Base-by-base conservation (phyloP, 1,140 invertebrate species). In the Orius insidiosus region DNA sequence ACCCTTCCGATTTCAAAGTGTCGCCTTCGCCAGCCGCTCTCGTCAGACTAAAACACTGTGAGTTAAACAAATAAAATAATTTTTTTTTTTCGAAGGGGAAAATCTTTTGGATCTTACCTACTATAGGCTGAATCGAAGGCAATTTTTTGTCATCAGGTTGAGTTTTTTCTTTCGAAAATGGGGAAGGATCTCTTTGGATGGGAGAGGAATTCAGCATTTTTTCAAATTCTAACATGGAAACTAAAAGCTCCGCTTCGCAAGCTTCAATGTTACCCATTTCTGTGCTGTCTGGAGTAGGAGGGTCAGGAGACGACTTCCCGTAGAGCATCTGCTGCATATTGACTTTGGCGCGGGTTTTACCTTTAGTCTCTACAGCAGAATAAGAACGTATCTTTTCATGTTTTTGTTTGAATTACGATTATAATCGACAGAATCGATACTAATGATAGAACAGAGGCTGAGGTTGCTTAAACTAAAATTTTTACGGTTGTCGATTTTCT, bases 121-220 rank as follows among this genome's bases (percentile, higher is more conserved):
- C 73, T 75, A 53, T 78, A 78, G 2, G 76, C 76, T 0, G 76
- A 79, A 57, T 79, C 76, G 0, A 62, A 68, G 52, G 53, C 7
- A 34, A 15, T 6, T 18, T 58, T 56, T 16, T 54, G 44, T 11
- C 24, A 24, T 24, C 24, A 24, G 24, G 7, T 24, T 24, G 24
- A 4, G 24, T 24, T 7, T 24, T 24, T 24, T 24, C 24, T 24
- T 24, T 24, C 7, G 24, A 24, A 24, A 24, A 24, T 35, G 19
- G 44, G 18, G 33, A 45, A 45, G 31, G 47, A 41, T 31, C 35
- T 37, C 24, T 13, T 32, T 41, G 47, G 24, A 43, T 24, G n/a
- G 41, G 41, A 31, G 47, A 49, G 42, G 8, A 10, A n/a, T 51
- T 51, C 40, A 51, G 47, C 11, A 57, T 44, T 30, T 57, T 57